A percentile compares a stretch with the other conserved stretches of the same genome.
Evolutionary conservation across 2,113 vertebrate species (phyloP).

Genomic region (Megaceryle torquata): DNA sequence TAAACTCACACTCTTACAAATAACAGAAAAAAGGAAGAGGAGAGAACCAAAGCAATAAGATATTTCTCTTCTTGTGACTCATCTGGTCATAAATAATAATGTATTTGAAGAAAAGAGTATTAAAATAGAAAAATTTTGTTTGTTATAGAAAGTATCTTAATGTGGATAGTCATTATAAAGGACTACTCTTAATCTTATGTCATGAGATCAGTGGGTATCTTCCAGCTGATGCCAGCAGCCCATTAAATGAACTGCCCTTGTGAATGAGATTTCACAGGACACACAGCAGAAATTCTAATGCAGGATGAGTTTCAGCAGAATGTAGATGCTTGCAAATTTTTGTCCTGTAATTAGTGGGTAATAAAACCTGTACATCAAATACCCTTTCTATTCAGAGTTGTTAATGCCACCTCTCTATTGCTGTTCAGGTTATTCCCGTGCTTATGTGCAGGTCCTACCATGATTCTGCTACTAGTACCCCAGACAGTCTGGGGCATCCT

Average conservation of each 20-base stretch:
- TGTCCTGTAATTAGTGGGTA: not conserved
- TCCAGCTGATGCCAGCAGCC: not conserved
- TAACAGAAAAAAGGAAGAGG: not conserved
- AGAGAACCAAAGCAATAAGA: not conserved
- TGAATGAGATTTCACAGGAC: not conserved
- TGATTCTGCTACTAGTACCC: not conserved
- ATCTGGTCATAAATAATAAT: not conserved
- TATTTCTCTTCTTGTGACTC: not conserved
- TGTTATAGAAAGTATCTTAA: not conserved
- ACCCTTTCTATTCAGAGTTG: not conserved
- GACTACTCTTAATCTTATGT: not conserved
- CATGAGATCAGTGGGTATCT: not conserved
- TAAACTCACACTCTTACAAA: not conserved
- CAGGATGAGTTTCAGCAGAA: not conserved
- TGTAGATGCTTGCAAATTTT: not conserved
- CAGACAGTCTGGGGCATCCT: not conserved
- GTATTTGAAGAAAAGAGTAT: not conserved
- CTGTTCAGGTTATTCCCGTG: not conserved
- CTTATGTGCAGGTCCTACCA: not conserved
- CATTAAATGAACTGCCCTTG: not conserved
- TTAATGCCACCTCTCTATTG: not conserved
- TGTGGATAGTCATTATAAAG: not conserved
- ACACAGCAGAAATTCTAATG: not conserved
- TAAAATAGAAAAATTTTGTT: not conserved
- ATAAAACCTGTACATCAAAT: not conserved